phyloP scores from a whole-genome alignment of 2,113 vertebrate genomes.

The Malaclemys terrapin region DNA sequence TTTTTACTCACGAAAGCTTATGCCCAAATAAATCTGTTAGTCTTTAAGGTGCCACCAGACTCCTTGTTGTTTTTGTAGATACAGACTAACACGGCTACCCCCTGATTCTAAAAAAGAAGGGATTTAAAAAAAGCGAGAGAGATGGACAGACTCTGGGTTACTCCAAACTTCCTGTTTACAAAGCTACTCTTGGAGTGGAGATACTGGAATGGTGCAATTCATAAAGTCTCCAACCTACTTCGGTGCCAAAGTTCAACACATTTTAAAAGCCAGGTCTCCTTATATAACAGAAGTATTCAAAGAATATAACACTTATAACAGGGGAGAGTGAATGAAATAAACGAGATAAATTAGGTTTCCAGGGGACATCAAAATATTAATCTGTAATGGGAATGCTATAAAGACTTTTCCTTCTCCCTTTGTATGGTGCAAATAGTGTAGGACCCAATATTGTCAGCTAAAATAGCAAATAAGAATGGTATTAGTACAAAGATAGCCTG shows the following conservation, averaged over 20 bases:
- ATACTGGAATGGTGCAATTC: background rate
- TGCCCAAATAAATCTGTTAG: too few relatives aligned
- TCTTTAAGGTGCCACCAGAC: too few relatives aligned
- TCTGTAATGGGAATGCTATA: background rate
- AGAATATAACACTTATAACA: background rate
- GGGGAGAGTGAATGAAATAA: background rate
- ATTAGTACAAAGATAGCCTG: constrained; percentile 80
- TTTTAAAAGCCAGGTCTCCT: background rate
- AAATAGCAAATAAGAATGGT: constrained; percentile 73
- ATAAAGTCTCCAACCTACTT: background rate
- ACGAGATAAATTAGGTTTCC: background rate
- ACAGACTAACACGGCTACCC: too few relatives aligned
- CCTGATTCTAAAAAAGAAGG: background rate
- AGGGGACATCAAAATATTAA: too few relatives aligned
- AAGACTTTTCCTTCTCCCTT: background rate
- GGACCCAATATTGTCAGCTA: constrained; percentile 72
- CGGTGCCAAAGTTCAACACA: background rate
- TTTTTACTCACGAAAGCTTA: too few relatives aligned
- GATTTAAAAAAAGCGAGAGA: too few relatives aligned
- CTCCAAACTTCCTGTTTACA: background rate
- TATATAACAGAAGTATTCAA: background rate
- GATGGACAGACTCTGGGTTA: background rate
- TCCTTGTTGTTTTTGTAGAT: too few relatives aligned
- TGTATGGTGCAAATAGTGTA: constrained; percentile 31
- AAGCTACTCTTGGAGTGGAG: background rate